phyloP scores from a whole-genome alignment of 2,797 vertebrate genomes.

The Remorina albescens region DNA sequence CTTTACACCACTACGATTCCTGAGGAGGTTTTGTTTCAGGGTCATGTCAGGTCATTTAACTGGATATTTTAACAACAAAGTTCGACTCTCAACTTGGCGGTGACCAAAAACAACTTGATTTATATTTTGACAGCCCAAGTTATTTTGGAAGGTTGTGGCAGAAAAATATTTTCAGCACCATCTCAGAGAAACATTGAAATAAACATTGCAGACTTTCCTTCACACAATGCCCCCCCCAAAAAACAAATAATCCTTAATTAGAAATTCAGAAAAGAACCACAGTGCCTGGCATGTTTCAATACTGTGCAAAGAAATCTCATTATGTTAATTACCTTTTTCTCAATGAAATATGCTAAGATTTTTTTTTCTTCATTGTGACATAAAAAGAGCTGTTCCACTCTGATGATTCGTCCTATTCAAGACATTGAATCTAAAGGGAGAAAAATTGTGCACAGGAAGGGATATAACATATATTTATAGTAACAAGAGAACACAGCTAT shows the following conservation, averaged over 20 bases:
- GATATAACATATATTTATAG: constrained; percentile 54
- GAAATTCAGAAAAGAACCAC: constrained; percentile 44
- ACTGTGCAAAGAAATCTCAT: constrained; percentile 65
- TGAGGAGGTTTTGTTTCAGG: too few relatives aligned
- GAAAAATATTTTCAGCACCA: too few relatives aligned
- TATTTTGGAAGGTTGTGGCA: background rate
- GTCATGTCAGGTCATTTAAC: background rate
- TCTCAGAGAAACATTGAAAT: background rate
- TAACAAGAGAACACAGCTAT: constrained; percentile 32
- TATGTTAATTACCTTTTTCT: constrained; percentile 74
- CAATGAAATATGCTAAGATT: constrained; percentile 72
- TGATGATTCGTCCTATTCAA: constrained; percentile 49
- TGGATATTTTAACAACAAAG: background rate
- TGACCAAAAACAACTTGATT: background rate
- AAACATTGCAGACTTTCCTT: background rate
- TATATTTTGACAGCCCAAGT: background rate
- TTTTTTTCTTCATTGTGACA: constrained; percentile 69
- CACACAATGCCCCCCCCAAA: too few relatives aligned
- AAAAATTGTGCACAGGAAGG: constrained; percentile 22
- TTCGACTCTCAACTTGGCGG: background rate
- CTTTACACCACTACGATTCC: too few relatives aligned
- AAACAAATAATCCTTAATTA: too few relatives aligned
- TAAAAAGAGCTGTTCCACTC: constrained; percentile 42
- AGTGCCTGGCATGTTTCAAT: constrained; percentile 28
- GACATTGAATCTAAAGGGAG: constrained; percentile 36